phyloP scores from a whole-genome alignment of 2,888 invertebrate species.

The Acanthosepion esculentum region DNA sequence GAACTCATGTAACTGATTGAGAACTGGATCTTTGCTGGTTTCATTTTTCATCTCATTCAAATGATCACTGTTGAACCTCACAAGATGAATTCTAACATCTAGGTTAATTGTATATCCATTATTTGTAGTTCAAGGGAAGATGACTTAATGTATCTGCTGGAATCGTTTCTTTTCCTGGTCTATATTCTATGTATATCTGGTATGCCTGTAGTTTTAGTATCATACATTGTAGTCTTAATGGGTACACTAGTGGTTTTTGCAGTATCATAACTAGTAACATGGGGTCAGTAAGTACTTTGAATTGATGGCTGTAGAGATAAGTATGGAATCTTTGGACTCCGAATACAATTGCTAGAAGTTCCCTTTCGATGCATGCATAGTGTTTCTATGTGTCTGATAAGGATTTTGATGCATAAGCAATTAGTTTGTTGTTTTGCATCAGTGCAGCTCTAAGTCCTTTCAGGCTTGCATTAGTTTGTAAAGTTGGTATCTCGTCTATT shows the following conservation, averaged over 20 bases:
- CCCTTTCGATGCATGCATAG: constrained; percentile 54
- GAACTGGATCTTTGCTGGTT: constrained; percentile 1
- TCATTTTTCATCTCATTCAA: not conserved
- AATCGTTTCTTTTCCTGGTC: constrained; percentile 52
- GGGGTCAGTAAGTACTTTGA: constrained; percentile 50
- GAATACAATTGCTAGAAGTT: constrained; percentile 54
- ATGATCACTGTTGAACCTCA: not conserved
- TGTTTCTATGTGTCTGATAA: not conserved
- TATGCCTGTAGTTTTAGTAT: constrained; percentile 53
- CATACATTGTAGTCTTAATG: constrained; percentile 53
- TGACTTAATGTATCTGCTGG: constrained; percentile 52
- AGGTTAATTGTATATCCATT: not conserved
- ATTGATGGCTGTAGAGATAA: constrained; percentile 51
- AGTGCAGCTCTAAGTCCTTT: too few relatives aligned
- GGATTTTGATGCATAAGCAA: constrained; percentile 41
- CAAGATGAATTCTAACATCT: not conserved
- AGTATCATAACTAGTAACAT: constrained; percentile 51
- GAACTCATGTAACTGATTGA: not conserved
- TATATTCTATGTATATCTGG: constrained; percentile 51
- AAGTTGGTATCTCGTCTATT: constrained; percentile 45
- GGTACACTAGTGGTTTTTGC: constrained; percentile 49
- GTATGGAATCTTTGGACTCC: constrained; percentile 51
- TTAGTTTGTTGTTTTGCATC: too few relatives aligned
- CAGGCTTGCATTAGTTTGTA: too few relatives aligned
- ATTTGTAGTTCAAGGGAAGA: constrained; percentile 11